Evolutionary conservation across 2,113 vertebrate genomes (phyloP).

Genomic region (crab-eating macaque (Macaca fascicularis)): T2T-MFA8v1.1 NC_088390.1:77671001-77671500

Average conservation of each 20-base stretch:
- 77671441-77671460: background rate
- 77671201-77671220: background rate
- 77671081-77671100: background rate
- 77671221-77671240: background rate
- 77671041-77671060: background rate
- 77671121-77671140: background rate
- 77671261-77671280: background rate
- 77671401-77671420: background rate
- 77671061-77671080: background rate
- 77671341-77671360: background rate
- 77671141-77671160: background rate
- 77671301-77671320: background rate
- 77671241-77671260: background rate
- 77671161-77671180: background rate
- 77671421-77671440: accelerated
- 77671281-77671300: background rate
- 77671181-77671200: background rate
- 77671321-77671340: background rate
- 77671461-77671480: background rate
- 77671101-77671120: too few relatives aligned
- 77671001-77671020: too few relatives aligned
- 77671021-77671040: accelerated
- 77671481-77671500: background rate
- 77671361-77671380: background rate
- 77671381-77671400: background rate